Evolutionary conservation across 2,888 invertebrate genomes (phyloP).

Genomic region (Cephus runcator): DNA sequence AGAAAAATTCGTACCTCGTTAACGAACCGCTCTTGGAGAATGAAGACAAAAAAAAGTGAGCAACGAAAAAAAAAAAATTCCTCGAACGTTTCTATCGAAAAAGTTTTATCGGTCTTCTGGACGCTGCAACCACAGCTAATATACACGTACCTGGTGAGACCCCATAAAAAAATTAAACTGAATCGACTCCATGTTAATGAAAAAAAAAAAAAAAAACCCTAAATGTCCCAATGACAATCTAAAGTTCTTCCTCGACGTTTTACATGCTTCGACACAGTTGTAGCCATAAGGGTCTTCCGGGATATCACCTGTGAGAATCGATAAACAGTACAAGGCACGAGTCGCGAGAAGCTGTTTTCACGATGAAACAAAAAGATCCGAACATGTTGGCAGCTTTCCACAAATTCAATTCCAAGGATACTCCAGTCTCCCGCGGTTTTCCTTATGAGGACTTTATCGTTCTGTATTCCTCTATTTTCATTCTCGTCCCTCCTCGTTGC

Average conservation of each 20-base stretch:
- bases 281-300: not conserved
- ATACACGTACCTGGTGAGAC: not conserved
- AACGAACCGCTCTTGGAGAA: not conserved
- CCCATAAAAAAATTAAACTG: not conserved
- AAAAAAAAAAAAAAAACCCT: not conserved
- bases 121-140: not conserved
- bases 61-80: not conserved
- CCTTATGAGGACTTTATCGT: not conserved
- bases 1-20: not conserved
- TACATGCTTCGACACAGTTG: no score
- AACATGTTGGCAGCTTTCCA: not conserved
- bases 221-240: not conserved
- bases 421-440: not conserved
- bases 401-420: constrained; percentile 3
- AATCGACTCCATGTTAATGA: not conserved
- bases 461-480: not conserved
- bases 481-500: not conserved
- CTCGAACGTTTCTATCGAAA: constrained; percentile 24
- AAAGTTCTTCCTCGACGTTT: not conserved
- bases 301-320: not conserved
- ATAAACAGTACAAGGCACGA: not conserved
- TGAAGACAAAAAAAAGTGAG: not conserved
- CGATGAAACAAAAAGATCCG: not conserved
- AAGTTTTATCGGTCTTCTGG: constrained; percentile 23
- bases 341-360: not conserved